Evolutionary conservation across 2,113 vertebrate species (phyloP).

Genomic region (Oryzias woworae): DNA sequence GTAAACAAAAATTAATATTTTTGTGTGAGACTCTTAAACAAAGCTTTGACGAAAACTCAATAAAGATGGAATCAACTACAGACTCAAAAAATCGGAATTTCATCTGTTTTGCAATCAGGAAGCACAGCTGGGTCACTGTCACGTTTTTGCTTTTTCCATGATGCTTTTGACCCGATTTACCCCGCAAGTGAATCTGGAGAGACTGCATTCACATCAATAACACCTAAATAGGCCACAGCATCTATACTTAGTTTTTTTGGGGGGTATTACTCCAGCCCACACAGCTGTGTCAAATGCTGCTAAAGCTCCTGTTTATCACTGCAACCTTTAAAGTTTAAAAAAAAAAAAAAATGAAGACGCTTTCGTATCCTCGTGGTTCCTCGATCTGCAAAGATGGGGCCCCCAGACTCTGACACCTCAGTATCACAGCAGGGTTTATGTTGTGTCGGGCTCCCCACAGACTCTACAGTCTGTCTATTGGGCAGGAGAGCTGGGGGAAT

Average conservation of each 20-base stretch:
- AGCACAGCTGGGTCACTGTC: too few relatives aligned
- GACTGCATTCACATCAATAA: too few relatives aligned
- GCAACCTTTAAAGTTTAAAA: conserved; percentile 37
- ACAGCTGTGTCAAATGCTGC: conserved; percentile 3
- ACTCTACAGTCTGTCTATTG: conserved; percentile 68
- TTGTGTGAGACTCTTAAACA: conserved; percentile 18
- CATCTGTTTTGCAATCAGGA: too few relatives aligned
- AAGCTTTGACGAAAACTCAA: too few relatives aligned
- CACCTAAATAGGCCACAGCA: conserved; percentile 32
- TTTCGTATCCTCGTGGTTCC: conserved; percentile 40
- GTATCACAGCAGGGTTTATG: conserved; percentile 62
- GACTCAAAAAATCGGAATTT: too few relatives aligned
- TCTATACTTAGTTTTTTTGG: conserved; percentile 17
- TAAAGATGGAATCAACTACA: too few relatives aligned
- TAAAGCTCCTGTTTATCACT: conserved; percentile 11
- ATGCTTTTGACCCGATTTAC: too few relatives aligned
- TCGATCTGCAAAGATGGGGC: conserved; percentile 30
- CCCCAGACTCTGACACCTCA: conserved; percentile 63
- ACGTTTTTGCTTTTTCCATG: too few relatives aligned
- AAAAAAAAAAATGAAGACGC: conserved; percentile 37
- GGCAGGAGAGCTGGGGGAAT: conserved; percentile 61
- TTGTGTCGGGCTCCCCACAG: conserved; percentile 68
- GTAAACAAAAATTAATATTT: background rate
- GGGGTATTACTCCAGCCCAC: conserved; percentile 19
- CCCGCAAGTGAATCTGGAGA: too few relatives aligned